phyloP scores from a whole-genome alignment of 2,888 invertebrate species.

The Vanessa cardui region DNA sequence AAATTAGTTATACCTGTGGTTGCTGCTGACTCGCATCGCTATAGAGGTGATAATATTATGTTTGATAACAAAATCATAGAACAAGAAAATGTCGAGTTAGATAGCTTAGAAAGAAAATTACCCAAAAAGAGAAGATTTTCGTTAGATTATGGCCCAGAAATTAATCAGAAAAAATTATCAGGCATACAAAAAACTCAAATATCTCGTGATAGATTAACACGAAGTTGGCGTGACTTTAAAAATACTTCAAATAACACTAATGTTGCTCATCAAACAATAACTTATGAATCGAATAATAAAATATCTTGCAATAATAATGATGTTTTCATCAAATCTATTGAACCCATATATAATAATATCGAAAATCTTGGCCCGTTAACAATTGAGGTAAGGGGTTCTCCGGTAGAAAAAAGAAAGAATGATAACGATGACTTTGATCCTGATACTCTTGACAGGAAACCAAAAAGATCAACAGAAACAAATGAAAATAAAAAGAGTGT shows the following conservation, averaged over 20 bases:
- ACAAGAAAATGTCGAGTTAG: slow-evolving; percentile 60
- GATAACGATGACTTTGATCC: slow-evolving; percentile 91
- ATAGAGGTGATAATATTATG: slow-evolving; percentile 66
- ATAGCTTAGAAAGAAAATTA: slow-evolving; percentile 67
- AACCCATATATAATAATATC: slow-evolving; percentile 79
- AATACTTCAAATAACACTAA: slow-evolving; percentile 53
- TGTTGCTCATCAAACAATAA: slow-evolving; percentile 53
- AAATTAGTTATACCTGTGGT: slow-evolving; percentile 74
- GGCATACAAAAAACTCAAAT: slow-evolving; percentile 51
- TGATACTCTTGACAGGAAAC: slow-evolving; percentile 92
- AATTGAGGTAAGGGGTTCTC: slow-evolving; percentile 90
- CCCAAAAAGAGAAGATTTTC: slow-evolving; percentile 68
- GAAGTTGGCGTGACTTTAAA: slow-evolving; percentile 73
- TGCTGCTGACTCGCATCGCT: slow-evolving; percentile 71
- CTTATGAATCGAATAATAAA: slow-evolving; percentile 59
- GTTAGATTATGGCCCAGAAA: slow-evolving; percentile 68
- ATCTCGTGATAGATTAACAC: slow-evolving; percentile 62
- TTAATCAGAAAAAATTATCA: slow-evolving; percentile 64
- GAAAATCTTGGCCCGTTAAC: slow-evolving; percentile 89
- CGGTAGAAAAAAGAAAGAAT: slow-evolving; percentile 85
- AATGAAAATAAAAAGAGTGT: slow-evolving; percentile 66
- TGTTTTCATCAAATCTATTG: slow-evolving; percentile 85
- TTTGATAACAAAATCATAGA: slow-evolving; percentile 55
- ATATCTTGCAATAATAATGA: slow-evolving; percentile 82
- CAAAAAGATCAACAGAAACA: slow-evolving; percentile 54